Evolutionary conservation across 2,113 vertebrate species (phyloP).

Genomic region (Chionis minor): DNA sequence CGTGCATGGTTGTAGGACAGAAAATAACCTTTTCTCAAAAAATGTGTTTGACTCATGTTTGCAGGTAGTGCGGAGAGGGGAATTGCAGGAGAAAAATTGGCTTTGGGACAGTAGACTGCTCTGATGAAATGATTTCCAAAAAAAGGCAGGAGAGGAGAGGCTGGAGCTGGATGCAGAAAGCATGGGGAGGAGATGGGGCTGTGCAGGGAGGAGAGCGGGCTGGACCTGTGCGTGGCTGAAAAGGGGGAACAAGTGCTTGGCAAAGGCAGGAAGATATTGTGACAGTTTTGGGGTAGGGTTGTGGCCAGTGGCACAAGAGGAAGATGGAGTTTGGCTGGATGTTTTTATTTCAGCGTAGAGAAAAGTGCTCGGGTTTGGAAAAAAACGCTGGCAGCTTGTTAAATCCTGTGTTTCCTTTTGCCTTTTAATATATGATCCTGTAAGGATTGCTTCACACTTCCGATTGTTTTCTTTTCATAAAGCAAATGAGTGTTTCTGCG

Average conservation of each 20-base stretch:
- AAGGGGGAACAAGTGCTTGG: background rate
- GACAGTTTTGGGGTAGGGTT: rapidly evolving
- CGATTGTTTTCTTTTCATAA: background rate
- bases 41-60: background rate
- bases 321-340: background rate
- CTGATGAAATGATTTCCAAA: rapidly evolving
- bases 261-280: rapidly evolving
- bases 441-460: background rate
- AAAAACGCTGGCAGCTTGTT: background rate
- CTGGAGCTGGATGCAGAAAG: background rate
- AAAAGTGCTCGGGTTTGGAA: background rate
- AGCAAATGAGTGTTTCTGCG: background rate
- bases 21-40: background rate
- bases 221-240: rapidly evolving
- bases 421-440: background rate
- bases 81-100: background rate
- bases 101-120: background rate
- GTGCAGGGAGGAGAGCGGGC: background rate
- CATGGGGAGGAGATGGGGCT: background rate
- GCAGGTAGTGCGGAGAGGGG: background rate
- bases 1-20: background rate
- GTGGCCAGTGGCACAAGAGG: background rate
- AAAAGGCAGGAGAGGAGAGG: background rate
- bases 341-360: background rate
- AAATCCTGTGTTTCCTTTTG: background rate